Percentiles rank a stretch among this genome's conserved stretches.
Evolutionary conservation across 2,888 invertebrate genomes (phyloP).

Genomic region (Harmothoe impar): DNA sequence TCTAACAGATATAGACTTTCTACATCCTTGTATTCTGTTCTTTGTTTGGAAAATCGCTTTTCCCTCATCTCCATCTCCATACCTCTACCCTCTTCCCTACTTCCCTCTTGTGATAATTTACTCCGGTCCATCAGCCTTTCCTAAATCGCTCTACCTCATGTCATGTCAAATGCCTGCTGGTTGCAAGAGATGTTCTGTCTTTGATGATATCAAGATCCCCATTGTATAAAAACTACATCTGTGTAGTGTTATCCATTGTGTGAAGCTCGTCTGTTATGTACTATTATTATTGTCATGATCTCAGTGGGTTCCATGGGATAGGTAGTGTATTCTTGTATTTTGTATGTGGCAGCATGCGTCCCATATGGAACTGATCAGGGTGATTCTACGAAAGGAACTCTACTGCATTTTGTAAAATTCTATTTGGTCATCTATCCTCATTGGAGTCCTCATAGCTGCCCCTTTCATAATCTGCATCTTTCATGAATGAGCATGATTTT

Average conservation of each 20-base stretch:
- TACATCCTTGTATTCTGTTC: neutral
- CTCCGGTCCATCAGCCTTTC: neutral
- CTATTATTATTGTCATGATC: conserved; percentile 41
- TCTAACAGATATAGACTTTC: neutral
- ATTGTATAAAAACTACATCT: neutral
- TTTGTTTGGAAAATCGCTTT: neutral
- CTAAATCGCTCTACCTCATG: neutral
- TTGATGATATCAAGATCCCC: neutral
- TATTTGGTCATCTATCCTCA: too few relatives aligned
- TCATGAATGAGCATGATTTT: neutral
- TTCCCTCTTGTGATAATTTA: neutral
- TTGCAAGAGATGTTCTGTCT: neutral
- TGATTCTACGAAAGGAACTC: too few relatives aligned
- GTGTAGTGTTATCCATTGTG: conserved; percentile 19
- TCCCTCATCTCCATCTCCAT: neutral
- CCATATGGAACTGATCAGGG: neutral
- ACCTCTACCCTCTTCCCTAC: neutral
- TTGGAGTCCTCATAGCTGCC: too few relatives aligned
- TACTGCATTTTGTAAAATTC: too few relatives aligned
- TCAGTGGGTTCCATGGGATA: neutral
- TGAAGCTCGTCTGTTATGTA: neutral
- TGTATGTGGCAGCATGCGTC: neutral
- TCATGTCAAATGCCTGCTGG: conserved; percentile 46
- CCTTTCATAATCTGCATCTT: neutral
- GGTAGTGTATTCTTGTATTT: neutral